Percentiles rank a stretch among this genome's conserved stretches.
Evolutionary conservation across 2,888 invertebrate species (phyloP).

Genomic region (Apodemia mormo): DNA sequence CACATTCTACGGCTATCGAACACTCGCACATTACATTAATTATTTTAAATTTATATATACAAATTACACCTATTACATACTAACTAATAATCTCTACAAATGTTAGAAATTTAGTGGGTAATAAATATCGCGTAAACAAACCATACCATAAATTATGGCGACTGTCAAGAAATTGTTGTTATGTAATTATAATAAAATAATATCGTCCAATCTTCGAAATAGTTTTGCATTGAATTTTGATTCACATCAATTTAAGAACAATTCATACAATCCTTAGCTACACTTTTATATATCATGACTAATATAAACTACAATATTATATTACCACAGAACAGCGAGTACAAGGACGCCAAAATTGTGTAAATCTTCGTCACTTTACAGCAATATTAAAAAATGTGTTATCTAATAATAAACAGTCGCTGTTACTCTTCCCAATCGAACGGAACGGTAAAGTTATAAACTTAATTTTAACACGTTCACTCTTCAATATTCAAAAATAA

Average conservation of each 20-base stretch:
- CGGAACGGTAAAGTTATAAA: conserved; percentile 16
- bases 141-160: conserved; percentile 55
- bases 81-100: conserved; percentile 63
- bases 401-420: background rate
- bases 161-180: conserved; percentile 21
- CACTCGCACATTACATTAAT: conserved; percentile 79
- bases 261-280: conserved; percentile 7
- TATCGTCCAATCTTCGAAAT: background rate
- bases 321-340: conserved; percentile 59
- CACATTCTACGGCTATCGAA: conserved; percentile 79
- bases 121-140: conserved; percentile 36
- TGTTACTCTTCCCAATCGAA: too few species aligned
- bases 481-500: conserved; percentile 51
- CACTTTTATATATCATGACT: conserved; percentile 20
- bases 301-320: conserved; percentile 35
- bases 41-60: conserved; percentile 74
- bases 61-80: conserved; percentile 69
- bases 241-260: background rate
- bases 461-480: conserved; percentile 43
- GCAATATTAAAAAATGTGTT: conserved; percentile 20
- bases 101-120: conserved; percentile 54
- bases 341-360: conserved; percentile 46
- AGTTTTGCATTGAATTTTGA: background rate
- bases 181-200: background rate
- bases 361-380: conserved; percentile 31